Conservation (phyloP, 2,888 invertebrate genomes). For the Drosophila monieri region DNA sequence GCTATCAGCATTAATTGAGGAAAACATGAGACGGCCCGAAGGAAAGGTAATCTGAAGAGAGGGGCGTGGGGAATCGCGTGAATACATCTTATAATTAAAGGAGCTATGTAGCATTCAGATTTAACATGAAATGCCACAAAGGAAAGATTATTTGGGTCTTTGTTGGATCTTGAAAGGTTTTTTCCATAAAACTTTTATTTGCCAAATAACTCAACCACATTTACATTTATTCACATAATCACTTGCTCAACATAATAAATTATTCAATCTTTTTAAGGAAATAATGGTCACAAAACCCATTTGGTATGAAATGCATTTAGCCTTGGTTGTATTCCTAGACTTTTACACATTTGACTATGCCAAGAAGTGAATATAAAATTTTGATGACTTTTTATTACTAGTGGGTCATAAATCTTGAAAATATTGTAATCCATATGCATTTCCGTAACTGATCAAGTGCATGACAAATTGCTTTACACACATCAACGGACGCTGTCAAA, state of each 20-base stretch:
- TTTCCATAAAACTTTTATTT: background rate
- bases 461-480: constrained; percentile 30
- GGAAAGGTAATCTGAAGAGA: constrained; percentile 7
- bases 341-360: background rate
- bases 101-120: background rate
- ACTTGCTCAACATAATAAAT: background rate
- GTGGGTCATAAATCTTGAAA: background rate
- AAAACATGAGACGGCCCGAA: constrained; percentile 49
- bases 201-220: background rate
- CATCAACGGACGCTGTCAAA: constrained; percentile 28
- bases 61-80: constrained; percentile 8
- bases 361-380: background rate
- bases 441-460: constrained; percentile 17
- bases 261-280: constrained; percentile 17
- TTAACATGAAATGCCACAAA: background rate
- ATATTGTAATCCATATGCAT: background rate
- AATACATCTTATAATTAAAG: constrained; percentile 7
- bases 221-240: background rate
- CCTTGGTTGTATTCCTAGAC: background rate
- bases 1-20: constrained; percentile 66
- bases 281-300: constrained; percentile 12
- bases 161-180: background rate
- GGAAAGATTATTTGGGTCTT: background rate
- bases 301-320: constrained; percentile 26
- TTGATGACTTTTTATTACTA: background rate